Conservation (phyloP, 2,888 invertebrate genomes). For the Phlogophora meticulosa region DNA sequence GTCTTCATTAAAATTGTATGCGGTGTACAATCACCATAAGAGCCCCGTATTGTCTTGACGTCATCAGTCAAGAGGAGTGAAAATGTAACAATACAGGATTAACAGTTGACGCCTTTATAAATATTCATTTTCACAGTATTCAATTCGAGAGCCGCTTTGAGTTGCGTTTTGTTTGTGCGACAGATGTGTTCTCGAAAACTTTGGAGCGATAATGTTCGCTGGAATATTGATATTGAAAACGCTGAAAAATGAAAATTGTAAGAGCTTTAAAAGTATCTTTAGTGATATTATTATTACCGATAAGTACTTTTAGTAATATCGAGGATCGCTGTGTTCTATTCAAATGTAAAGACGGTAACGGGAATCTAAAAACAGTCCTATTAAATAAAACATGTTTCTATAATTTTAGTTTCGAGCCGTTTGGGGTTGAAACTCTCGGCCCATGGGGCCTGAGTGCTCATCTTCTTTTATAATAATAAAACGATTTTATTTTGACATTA, state of each 20-base stretch:
- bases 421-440: too few relatives aligned
- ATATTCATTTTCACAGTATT: slow-evolving; percentile 88
- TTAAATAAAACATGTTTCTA: background rate
- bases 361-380: background rate
- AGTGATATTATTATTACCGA: background rate
- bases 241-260: slow-evolving; percentile 1
- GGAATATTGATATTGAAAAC: slow-evolving; percentile 34
- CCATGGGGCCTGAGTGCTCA: too few relatives aligned
- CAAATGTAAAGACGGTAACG: background rate
- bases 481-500: too few relatives aligned
- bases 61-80: slow-evolving; percentile 87
- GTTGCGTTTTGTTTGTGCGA: slow-evolving; percentile 84
- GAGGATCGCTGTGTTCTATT: background rate
- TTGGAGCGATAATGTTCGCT: slow-evolving; percentile 37
- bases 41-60: slow-evolving; percentile 86
- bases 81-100: slow-evolving; percentile 89
- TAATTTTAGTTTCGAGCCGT: too few relatives aligned
- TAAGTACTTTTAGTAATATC: background rate
- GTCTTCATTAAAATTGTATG: slow-evolving; percentile 26
- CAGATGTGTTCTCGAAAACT: slow-evolving; percentile 80
- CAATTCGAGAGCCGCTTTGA: slow-evolving; percentile 82
- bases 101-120: slow-evolving; percentile 90
- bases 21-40: slow-evolving; percentile 79
- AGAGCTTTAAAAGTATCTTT: background rate
- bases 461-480: too few relatives aligned